A percentile compares a stretch with the other conserved stretches of the same genome.
phyloP scores from a whole-genome alignment of 1,140 invertebrate species.

The Thaumatotibia leucotreta region DNA sequence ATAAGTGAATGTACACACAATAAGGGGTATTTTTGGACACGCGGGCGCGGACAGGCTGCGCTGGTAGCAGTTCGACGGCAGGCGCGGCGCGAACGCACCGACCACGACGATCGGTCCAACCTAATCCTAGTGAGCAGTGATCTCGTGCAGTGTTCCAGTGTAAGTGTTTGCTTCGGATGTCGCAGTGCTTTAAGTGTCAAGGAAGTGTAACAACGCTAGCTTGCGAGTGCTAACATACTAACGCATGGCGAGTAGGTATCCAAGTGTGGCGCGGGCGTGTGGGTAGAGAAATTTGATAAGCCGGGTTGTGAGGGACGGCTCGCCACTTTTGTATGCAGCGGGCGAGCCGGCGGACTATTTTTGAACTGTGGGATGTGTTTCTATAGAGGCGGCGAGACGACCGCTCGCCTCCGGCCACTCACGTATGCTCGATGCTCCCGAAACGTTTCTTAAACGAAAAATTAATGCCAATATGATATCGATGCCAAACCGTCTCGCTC shows the following conservation, averaged over 20 bases:
- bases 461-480: not conserved
- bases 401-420: not conserved
- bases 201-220: conserved; percentile 36
- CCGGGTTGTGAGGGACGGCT: conserved; percentile 41
- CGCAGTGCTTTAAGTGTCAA: conserved; percentile 48
- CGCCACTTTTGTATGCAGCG: conserved; percentile 69
- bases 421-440: not conserved
- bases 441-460: not conserved
- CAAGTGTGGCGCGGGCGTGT: conserved; percentile 38
- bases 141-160: conserved; percentile 41
- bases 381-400: conserved; percentile 17
- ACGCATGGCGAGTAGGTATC: conserved; percentile 40
- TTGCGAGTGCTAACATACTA: conserved; percentile 59
- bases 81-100: conserved; percentile 44
- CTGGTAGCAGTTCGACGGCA: conserved; percentile 43
- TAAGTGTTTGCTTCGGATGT: conserved; percentile 59
- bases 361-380: conserved; percentile 47
- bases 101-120: conserved; percentile 14
- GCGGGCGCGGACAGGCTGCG: conserved; percentile 35
- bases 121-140: conserved; percentile 35
- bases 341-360: conserved; percentile 56
- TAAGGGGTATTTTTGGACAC: conserved; percentile 61
- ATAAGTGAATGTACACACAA: conserved; percentile 69
- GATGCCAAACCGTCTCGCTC: too few relatives aligned
- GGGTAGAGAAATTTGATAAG: conserved; percentile 73